These are phyloP conservation scores for Podilymbus podiceps DNA, from an alignment of 2,113 vertebrate genomes.

Conservation along the genomic window DNA sequence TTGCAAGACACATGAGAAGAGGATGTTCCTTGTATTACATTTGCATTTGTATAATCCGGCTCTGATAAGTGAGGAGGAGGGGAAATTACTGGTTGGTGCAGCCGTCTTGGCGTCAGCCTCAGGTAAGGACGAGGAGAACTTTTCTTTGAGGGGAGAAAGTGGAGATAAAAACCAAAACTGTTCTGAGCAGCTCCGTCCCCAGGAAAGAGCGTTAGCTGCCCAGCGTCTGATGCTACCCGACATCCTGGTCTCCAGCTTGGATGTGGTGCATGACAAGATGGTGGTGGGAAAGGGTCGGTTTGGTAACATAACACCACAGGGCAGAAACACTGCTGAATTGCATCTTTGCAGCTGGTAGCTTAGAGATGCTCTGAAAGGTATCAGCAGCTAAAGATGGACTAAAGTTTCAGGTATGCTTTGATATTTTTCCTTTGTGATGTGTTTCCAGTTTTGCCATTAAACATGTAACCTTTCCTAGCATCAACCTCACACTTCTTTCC, in stretches of 20 bases:
- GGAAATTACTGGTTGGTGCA: background rate
- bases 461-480: accelerated
- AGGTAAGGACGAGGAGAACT: background rate
- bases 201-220: background rate
- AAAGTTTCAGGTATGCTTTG: background rate
- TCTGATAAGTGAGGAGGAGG: background rate
- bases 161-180: background rate
- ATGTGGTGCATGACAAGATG: accelerated
- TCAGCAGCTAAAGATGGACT: background rate
- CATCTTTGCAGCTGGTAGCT: background rate
- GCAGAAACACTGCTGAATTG: background rate
- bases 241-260: background rate
- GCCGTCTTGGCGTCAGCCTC: background rate
- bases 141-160: background rate
- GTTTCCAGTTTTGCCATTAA: background rate
- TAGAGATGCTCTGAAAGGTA: background rate
- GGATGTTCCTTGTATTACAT: background rate
- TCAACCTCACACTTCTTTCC: background rate
- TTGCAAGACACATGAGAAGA: background rate
- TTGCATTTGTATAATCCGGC: background rate
- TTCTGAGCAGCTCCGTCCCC: background rate
- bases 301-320: background rate
- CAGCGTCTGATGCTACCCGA: accelerated
- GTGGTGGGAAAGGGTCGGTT: background rate
- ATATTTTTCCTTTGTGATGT: background rate